phyloP scores from a whole-genome alignment of 53 echinoderm and acorn worm genomes.

The Stichopus horrens region DNA sequence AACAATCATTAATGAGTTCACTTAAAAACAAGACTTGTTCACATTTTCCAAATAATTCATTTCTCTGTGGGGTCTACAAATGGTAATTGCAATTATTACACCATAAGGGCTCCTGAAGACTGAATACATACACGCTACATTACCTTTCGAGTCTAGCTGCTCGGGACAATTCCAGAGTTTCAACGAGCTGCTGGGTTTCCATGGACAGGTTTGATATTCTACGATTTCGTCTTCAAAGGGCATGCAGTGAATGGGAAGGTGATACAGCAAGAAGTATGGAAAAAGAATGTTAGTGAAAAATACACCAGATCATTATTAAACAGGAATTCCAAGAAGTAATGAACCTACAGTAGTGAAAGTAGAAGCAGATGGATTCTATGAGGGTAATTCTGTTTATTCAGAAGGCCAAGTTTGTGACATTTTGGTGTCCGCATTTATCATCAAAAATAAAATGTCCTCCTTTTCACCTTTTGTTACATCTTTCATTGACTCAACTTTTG shows the following conservation, averaged over 20 bases:
- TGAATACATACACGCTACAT: neutral
- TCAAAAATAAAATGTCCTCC: too few species aligned
- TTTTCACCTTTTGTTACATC: too few species aligned
- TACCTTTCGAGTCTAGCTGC: conserved; percentile 99
- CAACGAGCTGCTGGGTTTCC: conserved; percentile 87
- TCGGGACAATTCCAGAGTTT: conserved; percentile 77
- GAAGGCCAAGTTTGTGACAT: too few species aligned
- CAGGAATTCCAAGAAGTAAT: neutral
- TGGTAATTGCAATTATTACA: neutral
- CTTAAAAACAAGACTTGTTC: too few species aligned
- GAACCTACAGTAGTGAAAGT: neutral
- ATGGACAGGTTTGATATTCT: conserved; percentile 82
- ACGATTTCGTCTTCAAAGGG: conserved; percentile 59
- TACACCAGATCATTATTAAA: conserved; percentile 1
- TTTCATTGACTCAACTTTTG: too few species aligned
- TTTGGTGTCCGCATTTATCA: too few species aligned
- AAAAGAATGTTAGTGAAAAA: neutral
- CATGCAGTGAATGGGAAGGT: conserved; percentile 11
- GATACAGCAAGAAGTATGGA: neutral
- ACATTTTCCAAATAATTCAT: too few species aligned
- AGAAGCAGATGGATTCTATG: too few species aligned
- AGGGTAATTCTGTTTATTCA: too few species aligned
- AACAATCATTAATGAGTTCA: too few species aligned
- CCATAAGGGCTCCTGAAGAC: neutral
- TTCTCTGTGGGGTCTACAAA: neutral